Evolutionary conservation across 2,797 vertebrate genomes (phyloP).

Genomic region (Rhodeus uyekii): DNA sequence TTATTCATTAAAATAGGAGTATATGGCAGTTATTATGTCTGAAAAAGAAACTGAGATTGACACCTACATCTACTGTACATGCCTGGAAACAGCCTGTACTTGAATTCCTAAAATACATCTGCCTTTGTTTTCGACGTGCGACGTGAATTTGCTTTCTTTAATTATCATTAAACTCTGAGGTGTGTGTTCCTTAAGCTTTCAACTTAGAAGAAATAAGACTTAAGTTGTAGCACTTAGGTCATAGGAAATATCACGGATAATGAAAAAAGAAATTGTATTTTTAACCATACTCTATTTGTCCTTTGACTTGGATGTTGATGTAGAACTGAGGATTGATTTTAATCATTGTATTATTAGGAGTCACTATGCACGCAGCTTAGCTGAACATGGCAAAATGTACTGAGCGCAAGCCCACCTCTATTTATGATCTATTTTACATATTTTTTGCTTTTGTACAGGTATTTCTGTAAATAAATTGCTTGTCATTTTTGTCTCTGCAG

Average conservation of each 20-base stretch:
- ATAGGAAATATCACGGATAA: constrained; percentile 82
- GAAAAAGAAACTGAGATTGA: background rate
- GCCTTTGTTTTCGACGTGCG: background rate
- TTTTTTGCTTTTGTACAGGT: constrained; percentile 99
- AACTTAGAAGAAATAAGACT: constrained; percentile 81
- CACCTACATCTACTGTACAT: background rate
- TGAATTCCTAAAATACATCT: background rate
- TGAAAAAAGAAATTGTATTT: constrained; percentile 89
- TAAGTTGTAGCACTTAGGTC: constrained; percentile 43
- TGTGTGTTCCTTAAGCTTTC: constrained; percentile 81
- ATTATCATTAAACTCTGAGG: constrained; percentile 69
- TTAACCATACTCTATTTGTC: constrained; percentile 98
- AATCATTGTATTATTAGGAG: constrained; percentile 98
- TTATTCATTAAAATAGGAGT: background rate
- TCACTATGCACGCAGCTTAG: constrained; percentile 99
- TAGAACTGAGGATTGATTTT: constrained; percentile 94
- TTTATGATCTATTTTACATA: constrained; percentile 99
- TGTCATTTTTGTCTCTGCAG: constrained; percentile 99
- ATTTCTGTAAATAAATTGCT: constrained; percentile 99
- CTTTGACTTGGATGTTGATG: constrained; percentile 99
- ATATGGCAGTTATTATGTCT: background rate
- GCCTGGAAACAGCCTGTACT: background rate
- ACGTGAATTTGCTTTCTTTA: background rate
- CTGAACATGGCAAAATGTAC: constrained; percentile 99
- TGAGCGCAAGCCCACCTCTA: constrained; percentile 99